Conservation (phyloP, 2,113 vertebrate species). For the Nothoprocta pentlandii region DNA sequence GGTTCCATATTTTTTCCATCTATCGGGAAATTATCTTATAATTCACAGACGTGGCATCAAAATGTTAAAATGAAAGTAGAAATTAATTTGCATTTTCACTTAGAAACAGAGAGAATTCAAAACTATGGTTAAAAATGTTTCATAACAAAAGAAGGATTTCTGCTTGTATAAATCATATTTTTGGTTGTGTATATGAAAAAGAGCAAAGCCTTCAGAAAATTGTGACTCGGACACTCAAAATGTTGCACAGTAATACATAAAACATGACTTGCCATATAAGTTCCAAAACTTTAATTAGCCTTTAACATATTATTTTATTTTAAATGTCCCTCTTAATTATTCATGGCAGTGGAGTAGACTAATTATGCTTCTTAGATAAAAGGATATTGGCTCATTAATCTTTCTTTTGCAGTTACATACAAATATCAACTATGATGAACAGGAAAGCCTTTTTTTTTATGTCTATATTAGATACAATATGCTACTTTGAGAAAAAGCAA, state of each 20-base stretch:
- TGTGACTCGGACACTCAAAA: not conserved
- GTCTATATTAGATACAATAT: not conserved
- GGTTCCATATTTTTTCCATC: not conserved
- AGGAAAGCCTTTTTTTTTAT: not conserved
- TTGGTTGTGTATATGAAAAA: not conserved
- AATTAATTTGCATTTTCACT: not conserved
- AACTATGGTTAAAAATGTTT: not conserved
- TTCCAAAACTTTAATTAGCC: constrained; percentile 27
- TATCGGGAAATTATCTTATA: not conserved
- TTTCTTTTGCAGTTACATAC: constrained; percentile 28
- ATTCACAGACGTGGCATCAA: not conserved
- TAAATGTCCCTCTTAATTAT: constrained; percentile 42
- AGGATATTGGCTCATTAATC: constrained; percentile 24
- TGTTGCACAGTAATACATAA: not conserved
- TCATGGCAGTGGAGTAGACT: constrained; percentile 13
- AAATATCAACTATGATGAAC: constrained; percentile 15
- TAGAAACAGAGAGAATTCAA: not conserved
- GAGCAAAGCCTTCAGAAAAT: not conserved
- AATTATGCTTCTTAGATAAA: constrained; percentile 51
- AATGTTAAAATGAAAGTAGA: not conserved
- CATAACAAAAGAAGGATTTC: not conserved
- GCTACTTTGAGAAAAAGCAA: not conserved
- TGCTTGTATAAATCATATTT: not conserved
- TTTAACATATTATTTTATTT: constrained; percentile 38
- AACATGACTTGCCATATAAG: not conserved